Base-by-base conservation (phyloP, 2,797 vertebrate species). In the Sebastes goodei region DNA sequence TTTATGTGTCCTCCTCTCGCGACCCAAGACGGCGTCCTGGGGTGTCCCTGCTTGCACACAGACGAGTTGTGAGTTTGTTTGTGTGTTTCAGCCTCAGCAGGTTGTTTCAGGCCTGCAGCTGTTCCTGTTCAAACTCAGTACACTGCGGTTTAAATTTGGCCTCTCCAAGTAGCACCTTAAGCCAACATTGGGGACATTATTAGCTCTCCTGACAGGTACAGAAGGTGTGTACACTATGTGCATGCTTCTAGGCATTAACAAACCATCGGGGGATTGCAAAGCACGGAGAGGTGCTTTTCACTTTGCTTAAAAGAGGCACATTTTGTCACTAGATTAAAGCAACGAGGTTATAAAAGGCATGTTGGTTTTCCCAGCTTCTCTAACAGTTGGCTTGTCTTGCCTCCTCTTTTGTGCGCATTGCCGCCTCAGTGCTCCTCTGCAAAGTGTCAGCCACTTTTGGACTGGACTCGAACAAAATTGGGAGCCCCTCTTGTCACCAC, bases 1-100 rank as follows among this genome's bases (percentile, higher is more conserved):
- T 96, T 96, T 96, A 80, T 93, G 76, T 94, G 91, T 94, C 91
- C 93, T 94, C 84, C 76, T 86, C 86, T 80, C 67, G 79, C 70
- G 86, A 94, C 92, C 90, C 75, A 71, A 89, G 88, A 90, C 90
- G 84, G 66, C 72, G 73, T 93, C 95, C 94, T 76, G 93, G 87
- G 74, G 94, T 70, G 93, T 91, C 86, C 77, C 92, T 87, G 89
- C 92, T 91, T 91, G 89, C 87, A 83, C 76, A 74, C 94, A 90
- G 89, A 94, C 85, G 75, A 88, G 74, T 89, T 90, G 83, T 78
- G 89, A 80, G 83, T 89, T 87, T 96, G 95, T 96, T 96, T 96
- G 95, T 96, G 93, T 96, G 82, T 93, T 95, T 95, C 92, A 93
- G 86, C 82, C 94, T 33, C 95, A 94, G 95, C 91, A 89, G 90